These are phyloP conservation scores for Scaptomyza cyrtandrae DNA, from an alignment of 2,888 invertebrate species.

Conservation along the genomic window DNA sequence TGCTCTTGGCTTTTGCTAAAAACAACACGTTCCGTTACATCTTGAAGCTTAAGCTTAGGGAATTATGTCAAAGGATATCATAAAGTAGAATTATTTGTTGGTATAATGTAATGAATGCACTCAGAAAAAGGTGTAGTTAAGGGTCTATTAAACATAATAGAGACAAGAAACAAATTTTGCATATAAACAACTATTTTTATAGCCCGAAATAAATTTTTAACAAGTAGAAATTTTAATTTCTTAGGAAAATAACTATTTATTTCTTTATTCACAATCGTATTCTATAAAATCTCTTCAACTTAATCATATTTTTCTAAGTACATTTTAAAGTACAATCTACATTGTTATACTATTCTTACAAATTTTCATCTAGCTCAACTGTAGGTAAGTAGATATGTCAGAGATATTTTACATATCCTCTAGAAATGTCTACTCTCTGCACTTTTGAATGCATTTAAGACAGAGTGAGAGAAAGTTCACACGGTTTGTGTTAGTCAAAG, in stretches of 20 bases:
- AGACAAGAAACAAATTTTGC: neutral
- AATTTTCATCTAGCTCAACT: neutral
- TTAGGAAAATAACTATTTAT: too few species aligned
- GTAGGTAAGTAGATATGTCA: neutral
- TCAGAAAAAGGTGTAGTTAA: too few species aligned
- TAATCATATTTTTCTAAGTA: too few species aligned
- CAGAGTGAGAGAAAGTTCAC: constrained; percentile 50
- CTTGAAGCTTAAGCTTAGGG: neutral
- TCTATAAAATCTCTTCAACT: too few species aligned
- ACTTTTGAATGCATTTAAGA: constrained; percentile 48
- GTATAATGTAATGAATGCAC: too few species aligned
- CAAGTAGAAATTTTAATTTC: too few species aligned
- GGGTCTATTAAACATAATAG: neutral
- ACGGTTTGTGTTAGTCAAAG: constrained; percentile 48
- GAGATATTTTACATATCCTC: neutral
- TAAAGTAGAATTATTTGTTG: too few species aligned
- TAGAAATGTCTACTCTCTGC: constrained; percentile 15
- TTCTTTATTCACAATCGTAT: too few species aligned
- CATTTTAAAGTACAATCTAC: too few species aligned
- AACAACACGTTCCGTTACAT: neutral
- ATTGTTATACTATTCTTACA: too few species aligned
- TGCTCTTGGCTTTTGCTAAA: neutral
- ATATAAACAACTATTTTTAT: neutral
- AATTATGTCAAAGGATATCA: neutral
- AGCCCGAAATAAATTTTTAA: too few species aligned